Evolutionary conservation across 1,140 invertebrate genomes (phyloP).

Genomic region (Drosophila hydei): DNA sequence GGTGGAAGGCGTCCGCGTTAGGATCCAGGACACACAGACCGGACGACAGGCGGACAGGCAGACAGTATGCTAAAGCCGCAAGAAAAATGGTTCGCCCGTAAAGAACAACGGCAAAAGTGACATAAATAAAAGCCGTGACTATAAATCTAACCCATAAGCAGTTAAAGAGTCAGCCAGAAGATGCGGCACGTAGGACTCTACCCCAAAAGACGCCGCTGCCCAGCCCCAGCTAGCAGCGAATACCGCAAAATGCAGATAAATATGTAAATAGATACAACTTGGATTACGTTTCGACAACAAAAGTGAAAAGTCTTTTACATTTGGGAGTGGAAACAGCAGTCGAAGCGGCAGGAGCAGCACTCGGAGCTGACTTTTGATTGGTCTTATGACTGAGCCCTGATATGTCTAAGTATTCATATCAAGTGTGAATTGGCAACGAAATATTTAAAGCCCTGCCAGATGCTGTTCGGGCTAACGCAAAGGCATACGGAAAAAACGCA

Average conservation of each 20-base stretch:
- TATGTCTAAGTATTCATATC: constrained; percentile 18
- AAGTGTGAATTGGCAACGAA: neutral
- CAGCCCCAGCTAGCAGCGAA: constrained; percentile 13
- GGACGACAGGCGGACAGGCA: constrained; percentile 4
- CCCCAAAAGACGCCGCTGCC: neutral
- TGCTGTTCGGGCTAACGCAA: neutral
- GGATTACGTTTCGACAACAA: constrained; percentile 72
- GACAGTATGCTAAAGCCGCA: constrained; percentile 69
- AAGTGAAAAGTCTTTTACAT: constrained; percentile 60
- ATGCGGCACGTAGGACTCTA: constrained; percentile 41
- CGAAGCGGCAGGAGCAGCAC: neutral
- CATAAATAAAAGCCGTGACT: constrained; percentile 81
- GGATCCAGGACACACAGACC: neutral
- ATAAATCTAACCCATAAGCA: constrained; percentile 78
- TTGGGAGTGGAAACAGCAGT: neutral
- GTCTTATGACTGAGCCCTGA: constrained; percentile 5
- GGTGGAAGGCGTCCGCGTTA: constrained; percentile 20
- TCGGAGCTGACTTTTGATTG: constrained; percentile 6
- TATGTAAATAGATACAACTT: constrained; percentile 79
- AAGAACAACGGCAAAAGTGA: constrained; percentile 57
- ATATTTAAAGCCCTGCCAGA: neutral
- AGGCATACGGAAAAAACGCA: too few species aligned
- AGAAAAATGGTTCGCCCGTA: constrained; percentile 55
- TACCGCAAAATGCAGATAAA: constrained; percentile 68
- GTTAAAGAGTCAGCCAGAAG: constrained; percentile 67